A percentile compares a stretch with the other conserved stretches of the same genome.
These are phyloP conservation scores for Astyanax mexicanus DNA, from an alignment of 2,797 vertebrate species.

Conservation along the genomic window DNA sequence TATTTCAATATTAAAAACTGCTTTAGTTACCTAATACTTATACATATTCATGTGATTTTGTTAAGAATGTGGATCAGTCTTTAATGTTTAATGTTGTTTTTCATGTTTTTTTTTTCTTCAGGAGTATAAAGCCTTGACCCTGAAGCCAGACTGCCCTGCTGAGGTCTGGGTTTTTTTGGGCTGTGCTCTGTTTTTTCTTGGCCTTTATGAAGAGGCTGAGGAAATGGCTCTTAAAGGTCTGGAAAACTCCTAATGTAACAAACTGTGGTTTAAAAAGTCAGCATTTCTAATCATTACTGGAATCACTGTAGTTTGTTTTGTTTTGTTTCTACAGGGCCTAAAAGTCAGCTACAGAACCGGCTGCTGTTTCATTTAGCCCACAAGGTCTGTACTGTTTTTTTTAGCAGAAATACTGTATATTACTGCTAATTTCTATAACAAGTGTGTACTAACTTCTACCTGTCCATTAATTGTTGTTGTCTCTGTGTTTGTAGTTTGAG, in stretches of 20 bases:
- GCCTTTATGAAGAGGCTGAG: conserved; percentile 94
- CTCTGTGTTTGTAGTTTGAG: conserved; percentile 81
- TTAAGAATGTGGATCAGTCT: background rate
- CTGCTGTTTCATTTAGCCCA: conserved; percentile 97
- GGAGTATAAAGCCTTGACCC: conserved; percentile 88
- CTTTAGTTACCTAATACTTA: too few species aligned
- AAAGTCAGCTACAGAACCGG: conserved; percentile 92
- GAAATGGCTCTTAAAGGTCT: conserved; percentile 91
- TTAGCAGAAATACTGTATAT: background rate
- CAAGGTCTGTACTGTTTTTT: conserved; percentile 81
- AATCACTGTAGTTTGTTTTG: conserved; percentile 42
- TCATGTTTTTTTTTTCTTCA: conserved; percentile 72
- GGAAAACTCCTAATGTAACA: background rate
- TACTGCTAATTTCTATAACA: background rate
- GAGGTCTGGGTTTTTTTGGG: conserved; percentile 95
- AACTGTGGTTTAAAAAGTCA: background rate
- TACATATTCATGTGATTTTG: too few species aligned
- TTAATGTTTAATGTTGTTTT: conserved; percentile 54
- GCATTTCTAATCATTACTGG: background rate
- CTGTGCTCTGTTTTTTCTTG: conserved; percentile 92
- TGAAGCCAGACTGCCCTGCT: conserved; percentile 79
- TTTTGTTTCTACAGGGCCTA: conserved; percentile 78
- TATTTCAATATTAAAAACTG: too few species aligned
- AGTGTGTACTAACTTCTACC: background rate
- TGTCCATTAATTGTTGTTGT: background rate